Base-by-base conservation (phyloP, 2,797 vertebrate species). In the Okamejei kenojei region DNA sequence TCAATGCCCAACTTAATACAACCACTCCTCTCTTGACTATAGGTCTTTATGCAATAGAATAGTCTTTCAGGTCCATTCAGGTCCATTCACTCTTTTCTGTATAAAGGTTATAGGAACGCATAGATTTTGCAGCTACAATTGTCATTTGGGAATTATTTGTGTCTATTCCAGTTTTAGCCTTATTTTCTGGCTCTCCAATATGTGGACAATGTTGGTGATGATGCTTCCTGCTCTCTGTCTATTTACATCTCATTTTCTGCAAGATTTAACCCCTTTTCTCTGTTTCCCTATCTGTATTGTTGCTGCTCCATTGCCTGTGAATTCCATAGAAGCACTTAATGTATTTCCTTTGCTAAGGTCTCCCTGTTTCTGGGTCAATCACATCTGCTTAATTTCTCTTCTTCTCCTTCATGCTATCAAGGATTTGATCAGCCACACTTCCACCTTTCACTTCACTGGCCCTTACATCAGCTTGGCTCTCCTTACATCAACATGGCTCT, bases 161-260 rank as follows among this genome's bases (percentile, higher is more conserved):
- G 58, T 32, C 61, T 7, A 65, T 63, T 63, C 45, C 45, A 29
- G 54, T 82, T 2, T 23, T 82, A 86, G 10, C n/a, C 58, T 15
- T 11, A 65, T 86, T 77, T 58, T 1, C 82, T 86, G 58, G n/a
- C 15, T 61, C 61, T 86, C 29, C 63, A n/a, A 65, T n/a, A 84
- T 7, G 6, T 63, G 29, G 9, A n/a, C 29, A n/a, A 77, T n/a
- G 61, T 6, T 86, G 58, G n/a, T 19, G 58, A 32, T 21, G 2
- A 65, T 88, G 84, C 61, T 82, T 86, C 82, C 84, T 65, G 84
- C n/a, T 65, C 84, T 65, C 84, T 35, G 2, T 19, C 84, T 68
- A 68, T 8, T 54, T 54, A 54, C 45, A 54, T 54, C 45, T 54
- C 45, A 54, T 54, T 54, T 54, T 54, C 45, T 54, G 45, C 45